Evolutionary conservation across 2,888 invertebrate genomes (phyloP), one percentile per base, ranked within the genome.

Genomic region (Zaprionus lineosus): DNA sequence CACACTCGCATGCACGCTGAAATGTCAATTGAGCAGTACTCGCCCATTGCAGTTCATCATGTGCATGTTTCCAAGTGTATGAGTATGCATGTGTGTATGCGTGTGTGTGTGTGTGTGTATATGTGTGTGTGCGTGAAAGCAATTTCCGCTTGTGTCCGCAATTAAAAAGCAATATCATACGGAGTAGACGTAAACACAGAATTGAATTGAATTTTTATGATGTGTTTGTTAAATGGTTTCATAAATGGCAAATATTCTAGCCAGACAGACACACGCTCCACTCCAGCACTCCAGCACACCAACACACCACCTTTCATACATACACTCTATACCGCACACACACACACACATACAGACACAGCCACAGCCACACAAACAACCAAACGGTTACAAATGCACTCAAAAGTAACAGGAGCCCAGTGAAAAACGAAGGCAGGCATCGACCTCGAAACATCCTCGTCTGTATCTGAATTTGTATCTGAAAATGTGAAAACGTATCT

Each of bases 81-180:
- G 19, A 19, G 19, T 19, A 5, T 24, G 24, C 24, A 8, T 31
- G 33, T 36, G 36, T 37, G 51, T 40, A 53, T 65, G 46, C 40
- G 47, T 37, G 48, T 41, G 16, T 56, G 60, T 44, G 39, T 37
- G 33, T 33, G 37, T 12, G 7, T 28, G 11, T 26, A 14, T 53
- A 28, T 28, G 59, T 43, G 33, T 46, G 63, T 55, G 65, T 55
- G 43, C 66, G 56, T 62, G 67, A 81, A 76, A 68, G 77, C 83
- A 86, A 87, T 86, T 86, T 86, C 81, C 86, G 74, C 74, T 73
- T 74, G 74, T 81, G 81, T 74, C 87, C 83, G 82, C 87, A 87
- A 88, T 87, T 87, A 88, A 87, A 84, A 84, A 86, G 84, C 84
- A 83, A 86, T 86, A 84, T 72, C 74, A 76, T 66, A 51, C 68